Percentiles rank a stretch among this genome's conserved stretches.
These are phyloP conservation scores for Romanogobio albipinnatus DNA, from an alignment of 2,113 vertebrate genomes.

Conservation along the genomic window DNA sequence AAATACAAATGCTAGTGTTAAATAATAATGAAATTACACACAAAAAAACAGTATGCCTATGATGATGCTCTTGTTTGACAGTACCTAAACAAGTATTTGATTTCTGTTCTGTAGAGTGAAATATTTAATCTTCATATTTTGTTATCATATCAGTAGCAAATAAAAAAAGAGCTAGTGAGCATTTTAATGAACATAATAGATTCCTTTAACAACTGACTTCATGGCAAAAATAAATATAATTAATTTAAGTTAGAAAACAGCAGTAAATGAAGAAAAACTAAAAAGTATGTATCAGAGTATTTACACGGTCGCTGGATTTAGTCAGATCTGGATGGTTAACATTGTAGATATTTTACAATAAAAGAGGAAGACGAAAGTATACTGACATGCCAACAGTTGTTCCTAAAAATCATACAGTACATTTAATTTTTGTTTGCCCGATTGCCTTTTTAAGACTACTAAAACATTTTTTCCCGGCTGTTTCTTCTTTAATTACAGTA, in stretches of 20 bases:
- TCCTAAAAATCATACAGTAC: not conserved
- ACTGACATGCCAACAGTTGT: not conserved
- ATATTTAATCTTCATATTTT: not conserved
- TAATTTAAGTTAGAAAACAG: not conserved
- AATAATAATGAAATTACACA: not conserved
- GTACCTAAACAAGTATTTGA: not conserved
- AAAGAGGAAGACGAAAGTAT: not conserved
- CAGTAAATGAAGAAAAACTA: not conserved
- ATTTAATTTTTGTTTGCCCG: not conserved
- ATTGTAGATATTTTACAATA: not conserved
- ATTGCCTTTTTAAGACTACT: not conserved
- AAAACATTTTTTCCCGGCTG: not conserved
- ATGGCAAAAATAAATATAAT: not conserved
- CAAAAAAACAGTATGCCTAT: not conserved
- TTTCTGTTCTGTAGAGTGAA: not conserved
- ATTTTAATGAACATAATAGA: not conserved
- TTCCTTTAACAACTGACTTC: not conserved
- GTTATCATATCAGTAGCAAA: not conserved
- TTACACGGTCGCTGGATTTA: not conserved
- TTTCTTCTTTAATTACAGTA: not conserved
- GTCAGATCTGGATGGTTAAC: not conserved
- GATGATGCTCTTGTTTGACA: not conserved
- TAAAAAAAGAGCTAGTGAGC: not conserved
- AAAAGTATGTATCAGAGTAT: not conserved
- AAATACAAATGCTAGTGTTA: not conserved